Evolutionary conservation across 2,797 vertebrate species (phyloP).

Genomic region (Lophius americanus): DNA sequence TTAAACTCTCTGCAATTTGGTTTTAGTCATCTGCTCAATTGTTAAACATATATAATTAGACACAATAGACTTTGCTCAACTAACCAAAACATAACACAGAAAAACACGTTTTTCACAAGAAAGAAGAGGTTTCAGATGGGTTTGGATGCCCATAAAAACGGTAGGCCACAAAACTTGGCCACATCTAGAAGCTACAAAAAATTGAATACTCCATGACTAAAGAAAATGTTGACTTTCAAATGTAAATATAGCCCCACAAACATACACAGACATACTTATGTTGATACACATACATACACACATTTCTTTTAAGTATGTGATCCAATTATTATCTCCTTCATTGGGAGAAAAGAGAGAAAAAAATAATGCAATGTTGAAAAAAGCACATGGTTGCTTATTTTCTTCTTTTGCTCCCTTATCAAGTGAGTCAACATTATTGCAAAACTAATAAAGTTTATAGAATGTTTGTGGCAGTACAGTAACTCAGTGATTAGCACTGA

Average conservation of each 20-base stretch:
- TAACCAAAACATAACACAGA: slow-evolving; percentile 20
- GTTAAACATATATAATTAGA: slow-evolving; percentile 36
- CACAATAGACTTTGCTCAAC: slow-evolving; percentile 40
- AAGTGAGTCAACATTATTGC: slow-evolving; percentile 49
- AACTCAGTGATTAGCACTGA: no score
- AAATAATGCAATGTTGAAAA: slow-evolving; percentile 8
- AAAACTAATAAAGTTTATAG: slow-evolving; percentile 17
- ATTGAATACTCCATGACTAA: slow-evolving; percentile 1
- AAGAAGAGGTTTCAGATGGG: no score
- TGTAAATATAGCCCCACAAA: slow-evolving; percentile 15
- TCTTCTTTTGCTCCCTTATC: slow-evolving; percentile 28
- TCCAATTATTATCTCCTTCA: slow-evolving; percentile 30
- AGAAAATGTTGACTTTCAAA: slow-evolving; percentile 29
- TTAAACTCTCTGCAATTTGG: no score
- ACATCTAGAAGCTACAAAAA: no score
- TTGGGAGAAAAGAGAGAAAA: background rate
- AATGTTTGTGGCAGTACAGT: background rate
- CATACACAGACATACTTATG: background rate
- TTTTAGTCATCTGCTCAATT: no score
- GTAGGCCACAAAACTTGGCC: no score
- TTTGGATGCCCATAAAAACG: no score
- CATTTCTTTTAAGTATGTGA: slow-evolving; percentile 3
- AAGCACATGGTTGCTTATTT: slow-evolving; percentile 38
- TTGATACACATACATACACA: slow-evolving; percentile 1
- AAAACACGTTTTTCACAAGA: no score